A percentile compares a stretch with the other conserved stretches of the same genome.
Evolutionary conservation across 2,113 vertebrate species (phyloP).

Genomic region (Riparia riparia): DNA sequence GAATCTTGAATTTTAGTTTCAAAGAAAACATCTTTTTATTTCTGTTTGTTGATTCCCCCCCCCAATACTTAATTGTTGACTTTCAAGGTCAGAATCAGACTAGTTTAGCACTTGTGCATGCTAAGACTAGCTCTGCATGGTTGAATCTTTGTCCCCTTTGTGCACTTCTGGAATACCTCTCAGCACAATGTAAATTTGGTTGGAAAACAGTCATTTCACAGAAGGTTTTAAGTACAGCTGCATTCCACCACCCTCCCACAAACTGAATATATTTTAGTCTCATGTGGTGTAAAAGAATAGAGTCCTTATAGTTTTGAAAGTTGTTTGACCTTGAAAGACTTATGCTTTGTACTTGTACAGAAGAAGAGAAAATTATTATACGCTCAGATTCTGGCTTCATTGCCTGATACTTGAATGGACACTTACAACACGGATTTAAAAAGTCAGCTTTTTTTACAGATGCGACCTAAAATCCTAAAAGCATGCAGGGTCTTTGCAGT

Average conservation of each 20-base stretch:
- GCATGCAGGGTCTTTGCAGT: not conserved
- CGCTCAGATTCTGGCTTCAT: constrained; percentile 49
- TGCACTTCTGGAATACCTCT: not conserved
- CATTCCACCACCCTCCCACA: not conserved
- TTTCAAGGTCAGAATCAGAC: not conserved
- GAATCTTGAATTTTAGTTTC: not conserved
- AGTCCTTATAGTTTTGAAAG: constrained; percentile 32
- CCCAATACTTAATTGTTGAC: not conserved
- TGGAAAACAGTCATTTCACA: constrained; percentile 5
- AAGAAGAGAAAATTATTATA: constrained; percentile 52
- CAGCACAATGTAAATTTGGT: not conserved
- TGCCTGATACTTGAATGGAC: constrained; percentile 27
- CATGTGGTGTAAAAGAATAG: not conserved
- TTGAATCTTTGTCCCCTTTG: not conserved
- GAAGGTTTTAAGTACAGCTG: not conserved
- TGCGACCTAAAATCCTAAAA: constrained; percentile 29
- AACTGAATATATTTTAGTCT: constrained; percentile 4
- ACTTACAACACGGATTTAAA: constrained; percentile 67
- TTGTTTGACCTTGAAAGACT: constrained; percentile 50
- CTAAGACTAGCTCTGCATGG: not conserved
- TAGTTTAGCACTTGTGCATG: not conserved
- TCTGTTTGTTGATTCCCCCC: fast-evolving
- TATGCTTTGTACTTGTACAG: not conserved
- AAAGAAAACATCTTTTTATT: not conserved
- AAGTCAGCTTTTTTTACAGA: constrained; percentile 29